A percentile compares a stretch with the other conserved stretches of the same genome.
Evolutionary conservation across 2,888 invertebrate genomes (phyloP).

Genomic region (Leucophenga montana): DNA sequence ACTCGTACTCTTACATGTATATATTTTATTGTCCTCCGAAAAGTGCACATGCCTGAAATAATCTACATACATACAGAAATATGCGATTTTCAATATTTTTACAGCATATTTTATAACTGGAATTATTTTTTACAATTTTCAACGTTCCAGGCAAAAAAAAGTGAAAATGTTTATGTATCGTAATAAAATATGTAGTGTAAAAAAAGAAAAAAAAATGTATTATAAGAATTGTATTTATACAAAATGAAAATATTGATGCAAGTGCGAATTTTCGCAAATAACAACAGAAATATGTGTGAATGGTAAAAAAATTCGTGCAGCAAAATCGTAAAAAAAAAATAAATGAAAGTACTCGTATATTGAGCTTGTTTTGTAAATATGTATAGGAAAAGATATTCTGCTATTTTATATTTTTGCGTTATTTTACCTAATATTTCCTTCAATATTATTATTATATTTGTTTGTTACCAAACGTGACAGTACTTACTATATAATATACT

Average conservation of each 20-base stretch:
- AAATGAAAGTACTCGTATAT: not conserved
- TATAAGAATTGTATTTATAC: not conserved
- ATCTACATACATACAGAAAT: no score
- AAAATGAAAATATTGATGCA: constrained; percentile 46
- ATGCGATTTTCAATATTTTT: no score
- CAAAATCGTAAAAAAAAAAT: not conserved
- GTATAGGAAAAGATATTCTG: constrained; percentile 46
- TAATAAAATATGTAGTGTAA: not conserved
- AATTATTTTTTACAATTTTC: no score
- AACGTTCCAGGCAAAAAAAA: not conserved
- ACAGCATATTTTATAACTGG: no score
- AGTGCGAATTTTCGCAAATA: constrained; percentile 52
- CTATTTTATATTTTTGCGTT: constrained; percentile 31
- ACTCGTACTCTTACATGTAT: no score
- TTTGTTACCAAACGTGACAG: no score
- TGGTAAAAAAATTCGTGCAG: not conserved
- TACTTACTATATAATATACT: no score
- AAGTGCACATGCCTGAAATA: no score
- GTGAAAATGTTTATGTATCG: not conserved
- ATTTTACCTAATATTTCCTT: not conserved
- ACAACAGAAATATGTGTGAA: constrained; percentile 28
- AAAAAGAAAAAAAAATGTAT: not conserved
- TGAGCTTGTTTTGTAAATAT: not conserved
- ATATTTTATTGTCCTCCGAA: no score
- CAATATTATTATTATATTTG: no score